phyloP scores from a whole-genome alignment of 2,113 vertebrate genomes.

The Holacanthus passer region DNA sequence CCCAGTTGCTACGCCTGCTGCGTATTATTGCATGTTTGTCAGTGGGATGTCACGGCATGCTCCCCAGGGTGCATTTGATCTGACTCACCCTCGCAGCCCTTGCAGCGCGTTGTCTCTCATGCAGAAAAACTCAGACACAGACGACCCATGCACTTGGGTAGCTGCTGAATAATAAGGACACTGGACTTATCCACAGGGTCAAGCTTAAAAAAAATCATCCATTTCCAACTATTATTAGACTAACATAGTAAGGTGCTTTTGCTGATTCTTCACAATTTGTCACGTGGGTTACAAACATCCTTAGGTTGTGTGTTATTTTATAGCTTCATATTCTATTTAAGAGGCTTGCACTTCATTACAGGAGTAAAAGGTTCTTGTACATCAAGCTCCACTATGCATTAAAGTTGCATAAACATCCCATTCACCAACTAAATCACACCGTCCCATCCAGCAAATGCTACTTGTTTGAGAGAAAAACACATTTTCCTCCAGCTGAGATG shows the following conservation, averaged over 20 bases:
- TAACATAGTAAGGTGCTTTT: conserved; percentile 7
- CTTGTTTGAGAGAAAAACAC: conserved; percentile 6
- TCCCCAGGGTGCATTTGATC: conserved; percentile 72
- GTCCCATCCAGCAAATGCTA: not conserved
- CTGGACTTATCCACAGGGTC: conserved; percentile 20
- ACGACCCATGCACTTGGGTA: conserved; percentile 28
- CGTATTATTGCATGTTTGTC: conserved; percentile 64
- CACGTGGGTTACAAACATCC: conserved; percentile 16
- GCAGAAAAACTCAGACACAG: conserved; percentile 39
- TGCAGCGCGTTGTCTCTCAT: conserved; percentile 44
- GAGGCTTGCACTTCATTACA: conserved; percentile 29
- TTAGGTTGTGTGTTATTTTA: conserved; percentile 32
- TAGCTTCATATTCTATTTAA: conserved; percentile 53
- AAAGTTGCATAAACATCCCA: conserved; percentile 51
- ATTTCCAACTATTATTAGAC: conserved; percentile 22
- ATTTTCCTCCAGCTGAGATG: conserved; percentile 3
- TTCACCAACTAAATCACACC: conserved; percentile 48
- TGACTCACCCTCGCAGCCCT: conserved; percentile 68
- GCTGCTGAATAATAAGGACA: conserved; percentile 52
- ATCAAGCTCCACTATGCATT: conserved; percentile 34
- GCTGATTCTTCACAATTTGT: conserved; percentile 36
- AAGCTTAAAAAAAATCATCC: conserved; percentile 42
- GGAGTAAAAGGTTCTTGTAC: conserved; percentile 43
- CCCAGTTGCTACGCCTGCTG: conserved; percentile 52
- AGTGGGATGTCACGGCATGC: conserved; percentile 58